Evolutionary conservation across 2,113 vertebrate genomes (phyloP), one percentile per base, ranked within the genome.

Genomic region (Silurus meridionalis): DNA sequence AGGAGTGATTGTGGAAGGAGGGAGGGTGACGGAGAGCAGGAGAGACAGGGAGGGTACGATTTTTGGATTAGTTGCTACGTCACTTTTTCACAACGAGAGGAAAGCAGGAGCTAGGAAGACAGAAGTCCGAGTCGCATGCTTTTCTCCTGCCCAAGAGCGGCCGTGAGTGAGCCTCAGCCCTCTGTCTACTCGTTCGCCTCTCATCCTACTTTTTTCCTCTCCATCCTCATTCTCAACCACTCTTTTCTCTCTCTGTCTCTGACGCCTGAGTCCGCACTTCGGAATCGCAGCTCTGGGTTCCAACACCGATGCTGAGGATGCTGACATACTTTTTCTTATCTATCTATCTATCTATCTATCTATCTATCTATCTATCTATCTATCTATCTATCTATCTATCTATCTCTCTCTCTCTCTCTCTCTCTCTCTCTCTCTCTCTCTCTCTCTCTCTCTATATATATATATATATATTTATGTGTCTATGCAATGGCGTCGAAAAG

Each of bases 51-150:
- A 63, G 90, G 69, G 83, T n/a, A 90, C 53, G 88, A 87, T 83
- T 94, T 93, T 91, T 90, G 93, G 92, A 94, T 95, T 95, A 95
- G 94, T 95, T 93, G 93, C 95, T 96, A 95, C 95, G 95, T 96
- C 95, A 96, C 94, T 95, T 96, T 95, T 96, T 95, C 95, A 95
- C 91, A 90, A 94, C 93, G 92, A 87, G 90, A 91, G 90, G 92
- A 92, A 93, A 93, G 93, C 94, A 93, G 94, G 92, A 94, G 92
- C 94, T 91, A 93, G 92, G 93, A 94, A 91, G 91, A 92, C 91
- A 92, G 93, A 87, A 94, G 92, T 90, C 90, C 75, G 90, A 92
- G 91, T 93, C 92, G 92, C 92, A 90, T 88, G 90, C 89, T 93
- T 92, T 91, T 84, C 86, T 87, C 80, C 93, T 91, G 93, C 93